Base-by-base conservation (phyloP, 2,797 vertebrate genomes). In the Emys orbicularis region DNA sequence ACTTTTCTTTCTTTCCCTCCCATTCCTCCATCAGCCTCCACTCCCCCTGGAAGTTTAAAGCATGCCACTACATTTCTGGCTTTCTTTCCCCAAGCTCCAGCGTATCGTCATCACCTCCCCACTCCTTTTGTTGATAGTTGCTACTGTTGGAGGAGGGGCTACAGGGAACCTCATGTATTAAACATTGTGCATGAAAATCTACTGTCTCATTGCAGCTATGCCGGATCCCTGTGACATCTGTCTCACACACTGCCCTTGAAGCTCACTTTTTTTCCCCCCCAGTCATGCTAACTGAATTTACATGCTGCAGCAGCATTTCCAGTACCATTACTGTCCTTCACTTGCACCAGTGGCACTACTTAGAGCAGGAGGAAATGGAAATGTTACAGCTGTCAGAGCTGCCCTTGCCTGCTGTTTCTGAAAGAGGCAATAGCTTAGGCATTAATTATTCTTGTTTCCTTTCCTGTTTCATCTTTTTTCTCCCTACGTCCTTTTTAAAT, bases 271-370 rank as follows among this genome's bases (percentile, higher is more conserved):
- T 80, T 47, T 96, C 94, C 76, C 82, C 80, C 94, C 80, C 83
- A 93, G 92, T 95, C 93, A 90, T 96, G 90, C 94, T 97, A 97
- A 96, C 95, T 95, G 94, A 97, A 97, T 97, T 96, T 97, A 96
- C 92, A 92, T 96, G 12, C 72, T 16, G 91, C 94, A 3, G 79
- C 94, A 86, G 91, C 90, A 77, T 96, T 95, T 96, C 92, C 91
- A 95, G 94, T 91, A 95, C 96, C 96, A 95, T 93, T 96, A 80
- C 83, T 97, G 96, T 96, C 97, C 97, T 98, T 97, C 96, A 93
- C 84, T 88, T 95, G 90, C 96, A 92, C 96, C 86, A 87, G 87
- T 95, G 90, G 88, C 95, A 93, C 94, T 87, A 81, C 83, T 90
- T 72, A 94, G 89, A 97, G 87, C 85, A 93, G 93, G 89, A 96